Percentiles rank a stretch among this genome's conserved stretches.
phyloP scores from a whole-genome alignment of 2,888 invertebrate species.

The Ditula angustiorana region DNA sequence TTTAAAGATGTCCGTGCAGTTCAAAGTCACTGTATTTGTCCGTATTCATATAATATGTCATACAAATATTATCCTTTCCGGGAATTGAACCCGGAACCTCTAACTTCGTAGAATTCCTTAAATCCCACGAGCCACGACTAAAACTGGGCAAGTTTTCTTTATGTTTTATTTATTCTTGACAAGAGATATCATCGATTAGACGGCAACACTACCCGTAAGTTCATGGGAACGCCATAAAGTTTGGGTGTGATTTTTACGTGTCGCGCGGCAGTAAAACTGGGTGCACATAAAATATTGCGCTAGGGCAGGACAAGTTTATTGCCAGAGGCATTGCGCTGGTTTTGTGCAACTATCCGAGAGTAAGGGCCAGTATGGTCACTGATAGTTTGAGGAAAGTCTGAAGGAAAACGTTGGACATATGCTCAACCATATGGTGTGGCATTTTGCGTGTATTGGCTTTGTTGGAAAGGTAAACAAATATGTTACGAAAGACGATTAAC shows the following conservation, averaged over 20 bases:
- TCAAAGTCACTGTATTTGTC: too few species aligned
- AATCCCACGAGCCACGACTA: background rate
- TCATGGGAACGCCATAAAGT: conserved; percentile 26
- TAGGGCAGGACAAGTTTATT: conserved; percentile 64
- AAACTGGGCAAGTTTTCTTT: background rate
- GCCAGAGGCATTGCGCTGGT: conserved; percentile 46
- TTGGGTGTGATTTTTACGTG: conserved; percentile 36
- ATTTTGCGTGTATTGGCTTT: too few species aligned
- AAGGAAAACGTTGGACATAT: background rate
- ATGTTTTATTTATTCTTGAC: conserved; percentile 14
- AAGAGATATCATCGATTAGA: conserved; percentile 23
- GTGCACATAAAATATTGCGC: conserved; percentile 62
- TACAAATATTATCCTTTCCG: too few species aligned
- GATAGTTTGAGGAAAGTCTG: conserved; percentile 6
- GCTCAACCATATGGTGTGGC: too few species aligned
- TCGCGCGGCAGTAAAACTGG: conserved; percentile 40
- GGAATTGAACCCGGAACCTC: too few species aligned
- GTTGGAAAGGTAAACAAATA: too few species aligned
- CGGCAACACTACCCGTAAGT: background rate
- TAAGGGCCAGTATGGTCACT: conserved; percentile 28
- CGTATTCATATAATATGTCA: too few species aligned
- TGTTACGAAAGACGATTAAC: background rate
- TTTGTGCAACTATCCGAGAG: conserved; percentile 40
- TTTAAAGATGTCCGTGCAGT: too few species aligned
- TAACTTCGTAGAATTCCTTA: too few species aligned